Conservation (phyloP, 2,797 vertebrate species). For the Adelosebastes latens region DNA sequence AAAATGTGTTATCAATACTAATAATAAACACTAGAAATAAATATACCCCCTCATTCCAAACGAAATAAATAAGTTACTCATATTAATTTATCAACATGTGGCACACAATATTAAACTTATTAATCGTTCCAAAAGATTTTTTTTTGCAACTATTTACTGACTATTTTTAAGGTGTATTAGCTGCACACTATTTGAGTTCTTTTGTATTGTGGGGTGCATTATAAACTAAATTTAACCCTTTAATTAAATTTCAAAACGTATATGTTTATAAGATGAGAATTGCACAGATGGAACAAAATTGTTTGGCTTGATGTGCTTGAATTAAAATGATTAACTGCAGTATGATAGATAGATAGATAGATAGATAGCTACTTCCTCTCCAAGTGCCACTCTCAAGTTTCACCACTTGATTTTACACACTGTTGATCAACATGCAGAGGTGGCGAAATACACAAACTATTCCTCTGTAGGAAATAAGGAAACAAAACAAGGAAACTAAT, state of each 20-base stretch:
- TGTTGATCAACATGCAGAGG: not conserved
- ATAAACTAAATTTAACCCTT: not conserved
- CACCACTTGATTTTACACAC: slow-evolving; percentile 3
- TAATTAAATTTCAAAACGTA: not conserved
- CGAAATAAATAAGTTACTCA: not conserved
- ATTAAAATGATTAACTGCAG: not conserved
- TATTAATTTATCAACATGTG: not conserved
- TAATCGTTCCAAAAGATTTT: not conserved
- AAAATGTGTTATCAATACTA: too few relatives aligned
- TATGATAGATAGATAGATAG: too few relatives aligned
- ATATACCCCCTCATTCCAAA: not conserved
- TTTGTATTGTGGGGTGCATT: too few relatives aligned
- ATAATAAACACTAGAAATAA: not conserved
- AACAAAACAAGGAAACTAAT: not conserved
- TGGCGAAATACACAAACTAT: not conserved
- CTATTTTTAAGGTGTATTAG: not conserved
- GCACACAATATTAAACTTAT: too few relatives aligned
- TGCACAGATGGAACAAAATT: not conserved
- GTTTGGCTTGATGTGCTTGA: not conserved
- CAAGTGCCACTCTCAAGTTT: slow-evolving; percentile 59
- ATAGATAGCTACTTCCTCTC: slow-evolving; percentile 84
- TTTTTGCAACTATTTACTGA: too few relatives aligned
- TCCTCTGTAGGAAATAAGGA: not conserved
- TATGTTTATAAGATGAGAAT: too few relatives aligned
- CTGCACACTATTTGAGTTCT: not conserved